Percentiles rank a stretch among this genome's conserved stretches.
These are phyloP conservation scores for Pterocles orientalis DNA, from an alignment of 2,113 vertebrate genomes.

Conservation along the genomic window DNA sequence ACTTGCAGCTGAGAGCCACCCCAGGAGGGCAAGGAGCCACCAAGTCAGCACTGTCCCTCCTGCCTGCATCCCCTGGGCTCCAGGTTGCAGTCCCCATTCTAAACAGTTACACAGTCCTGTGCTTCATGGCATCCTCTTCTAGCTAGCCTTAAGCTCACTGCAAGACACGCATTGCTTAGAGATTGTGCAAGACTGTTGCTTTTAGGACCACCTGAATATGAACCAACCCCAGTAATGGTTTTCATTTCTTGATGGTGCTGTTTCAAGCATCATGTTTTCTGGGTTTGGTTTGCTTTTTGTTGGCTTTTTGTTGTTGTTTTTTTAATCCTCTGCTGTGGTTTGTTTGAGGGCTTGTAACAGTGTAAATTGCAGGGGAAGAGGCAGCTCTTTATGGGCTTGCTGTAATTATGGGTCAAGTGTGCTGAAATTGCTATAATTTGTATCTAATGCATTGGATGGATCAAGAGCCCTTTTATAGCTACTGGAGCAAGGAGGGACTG, in stretches of 20 bases:
- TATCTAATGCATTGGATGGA: conserved; percentile 20
- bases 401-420: conserved; percentile 40
- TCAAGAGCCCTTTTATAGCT: conserved; percentile 6
- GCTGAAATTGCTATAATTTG: conserved; percentile 45
- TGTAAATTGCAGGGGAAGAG: conserved; percentile 17
- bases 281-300: neutral
- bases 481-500: neutral
- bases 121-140: neutral
- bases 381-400: neutral
- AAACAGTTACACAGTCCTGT: neutral
- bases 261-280: neutral
- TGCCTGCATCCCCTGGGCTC: neutral
- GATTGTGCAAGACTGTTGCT: neutral
- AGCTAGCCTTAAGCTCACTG: neutral
- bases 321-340: neutral
- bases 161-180: neutral
- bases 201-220: neutral
- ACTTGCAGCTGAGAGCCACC: neutral
- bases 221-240: neutral
- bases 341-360: neutral
- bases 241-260: neutral
- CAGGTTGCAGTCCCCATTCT: neutral
- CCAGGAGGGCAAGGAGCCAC: accelerated
- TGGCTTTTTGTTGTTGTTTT: neutral
- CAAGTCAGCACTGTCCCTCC: neutral